Base-by-base conservation (phyloP, 2,113 vertebrate species). In the Spizaetus ornatus region DNA sequence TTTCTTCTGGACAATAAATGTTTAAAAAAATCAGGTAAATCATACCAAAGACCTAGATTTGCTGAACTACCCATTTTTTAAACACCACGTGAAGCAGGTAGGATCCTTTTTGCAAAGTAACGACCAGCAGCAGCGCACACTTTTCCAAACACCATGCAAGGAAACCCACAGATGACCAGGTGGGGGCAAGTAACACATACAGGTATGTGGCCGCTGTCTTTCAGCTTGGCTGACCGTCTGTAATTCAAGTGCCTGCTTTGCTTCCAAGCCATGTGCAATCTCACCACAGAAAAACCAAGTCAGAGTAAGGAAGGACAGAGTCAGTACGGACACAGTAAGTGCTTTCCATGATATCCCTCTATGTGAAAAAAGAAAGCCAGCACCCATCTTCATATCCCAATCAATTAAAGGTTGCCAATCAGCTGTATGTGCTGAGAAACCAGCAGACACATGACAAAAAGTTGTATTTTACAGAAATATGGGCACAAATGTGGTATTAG, bases 61-160 rank as follows among this genome's bases (percentile, higher is more conserved):
- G 43, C 43, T 45, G 21, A n/a, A 38, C 7, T 29, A 36, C 4
- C 3, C 0, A 3, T 47, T 42, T 59, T 48, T 82, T 5, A 32
- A 70, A 67, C 6, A 20, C 16, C 40, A 43, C 1, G 0, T 16
- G 38, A 42, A 61, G 53, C 7, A 5, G 9, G n/a, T 0, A 61
- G 20, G 38, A 45, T 16, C 20, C 21, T 25, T 25, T 58, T 18
- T 66, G 42, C 32, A 50, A 34, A 70, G 50, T 31, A 42, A 8
- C 9, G 26, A 32, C 45, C 12, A 31, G 79, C 80, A 47, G 7
- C 19, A 11, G 14, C 3, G 1, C 0, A 0, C 11, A 11, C 27
- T 26, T 38, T 48, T 47, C 55, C 36, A 55, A 58, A 59, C 9
- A 13, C 13, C 26, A 18, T 0, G 1, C 11, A n/a, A 45, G 20